phyloP scores from a whole-genome alignment of 2,888 invertebrate genomes.

The Tholera decimalis region DNA sequence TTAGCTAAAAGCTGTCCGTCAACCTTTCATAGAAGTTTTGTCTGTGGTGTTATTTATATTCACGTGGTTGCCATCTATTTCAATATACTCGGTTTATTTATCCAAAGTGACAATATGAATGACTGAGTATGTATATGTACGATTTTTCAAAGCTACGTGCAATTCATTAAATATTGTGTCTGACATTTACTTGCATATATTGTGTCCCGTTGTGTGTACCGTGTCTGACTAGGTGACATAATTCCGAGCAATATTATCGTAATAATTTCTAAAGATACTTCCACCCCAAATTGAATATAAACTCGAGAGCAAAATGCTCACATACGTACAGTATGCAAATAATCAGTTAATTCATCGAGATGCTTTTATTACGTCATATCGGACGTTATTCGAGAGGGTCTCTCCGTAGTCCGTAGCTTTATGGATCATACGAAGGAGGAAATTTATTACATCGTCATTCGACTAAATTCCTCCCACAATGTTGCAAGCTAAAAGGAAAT shows the following conservation, averaged over 20 bases:
- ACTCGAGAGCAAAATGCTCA: slow-evolving; percentile 25
- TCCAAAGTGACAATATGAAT: slow-evolving; percentile 47
- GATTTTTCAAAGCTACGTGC: slow-evolving; percentile 9
- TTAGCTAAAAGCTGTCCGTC: slow-evolving; percentile 77
- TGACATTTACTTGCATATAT: background rate
- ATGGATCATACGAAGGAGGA: slow-evolving; percentile 81
- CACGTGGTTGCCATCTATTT: slow-evolving; percentile 66
- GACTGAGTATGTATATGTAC: slow-evolving; percentile 9
- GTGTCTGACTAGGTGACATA: background rate
- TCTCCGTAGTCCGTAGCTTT: slow-evolving; percentile 71
- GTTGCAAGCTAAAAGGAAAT: slow-evolving; percentile 78
- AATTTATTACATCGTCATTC: slow-evolving; percentile 86
- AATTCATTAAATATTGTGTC: background rate
- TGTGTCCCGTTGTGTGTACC: no score
- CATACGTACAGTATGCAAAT: slow-evolving; percentile 43
- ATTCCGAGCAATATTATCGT: background rate
- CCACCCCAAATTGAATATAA: slow-evolving; percentile 18
- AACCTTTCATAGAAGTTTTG: slow-evolving; percentile 61
- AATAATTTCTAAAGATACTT: background rate
- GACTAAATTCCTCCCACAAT: slow-evolving; percentile 80
- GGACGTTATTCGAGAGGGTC: slow-evolving; percentile 59
- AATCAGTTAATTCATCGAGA: slow-evolving; percentile 67
- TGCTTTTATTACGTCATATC: slow-evolving; percentile 69
- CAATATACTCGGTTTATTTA: slow-evolving; percentile 59
- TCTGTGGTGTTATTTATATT: slow-evolving; percentile 68